Conservation (phyloP, 2,888 invertebrate genomes). For the Drosophila multiciliata region DNA sequence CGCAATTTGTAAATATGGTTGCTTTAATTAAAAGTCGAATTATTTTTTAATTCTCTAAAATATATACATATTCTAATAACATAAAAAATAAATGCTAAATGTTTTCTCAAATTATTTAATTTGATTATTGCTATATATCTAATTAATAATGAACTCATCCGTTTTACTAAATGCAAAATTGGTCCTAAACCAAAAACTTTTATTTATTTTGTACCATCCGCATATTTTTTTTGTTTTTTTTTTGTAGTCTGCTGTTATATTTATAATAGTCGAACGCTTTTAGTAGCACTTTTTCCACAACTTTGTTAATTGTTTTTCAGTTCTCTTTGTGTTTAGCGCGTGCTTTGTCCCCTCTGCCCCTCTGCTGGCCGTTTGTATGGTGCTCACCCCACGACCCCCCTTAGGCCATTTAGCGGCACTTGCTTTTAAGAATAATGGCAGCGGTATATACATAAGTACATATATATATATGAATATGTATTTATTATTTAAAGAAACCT, state of each 20-base stretch:
- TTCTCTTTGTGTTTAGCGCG: conserved; percentile 61
- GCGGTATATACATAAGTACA: conserved; percentile 9
- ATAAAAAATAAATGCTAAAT: background rate
- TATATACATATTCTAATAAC: background rate
- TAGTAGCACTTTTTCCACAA: conserved; percentile 35
- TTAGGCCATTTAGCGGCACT: conserved; percentile 74
- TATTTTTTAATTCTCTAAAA: background rate
- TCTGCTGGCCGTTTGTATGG: conserved; percentile 23
- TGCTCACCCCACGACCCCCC: conserved; percentile 38
- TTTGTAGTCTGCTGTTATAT: conserved; percentile 5
- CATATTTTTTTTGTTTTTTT: background rate
- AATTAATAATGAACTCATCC: background rate
- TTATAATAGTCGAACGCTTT: conserved; percentile 36
- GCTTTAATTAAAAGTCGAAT: background rate
- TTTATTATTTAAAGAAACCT: conserved; percentile 26
- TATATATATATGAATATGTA: conserved; percentile 4
- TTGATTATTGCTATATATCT: background rate
- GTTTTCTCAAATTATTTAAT: background rate
- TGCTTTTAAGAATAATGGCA: conserved; percentile 62
- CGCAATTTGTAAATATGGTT: background rate
- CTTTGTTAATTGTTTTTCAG: conserved; percentile 51
- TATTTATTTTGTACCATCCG: background rate
- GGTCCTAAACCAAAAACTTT: background rate
- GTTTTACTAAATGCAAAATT: background rate
- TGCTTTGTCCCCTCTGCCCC: conserved; percentile 44